phyloP scores from a whole-genome alignment of 1,140 invertebrate species.

The Orchestia grillus region DNA sequence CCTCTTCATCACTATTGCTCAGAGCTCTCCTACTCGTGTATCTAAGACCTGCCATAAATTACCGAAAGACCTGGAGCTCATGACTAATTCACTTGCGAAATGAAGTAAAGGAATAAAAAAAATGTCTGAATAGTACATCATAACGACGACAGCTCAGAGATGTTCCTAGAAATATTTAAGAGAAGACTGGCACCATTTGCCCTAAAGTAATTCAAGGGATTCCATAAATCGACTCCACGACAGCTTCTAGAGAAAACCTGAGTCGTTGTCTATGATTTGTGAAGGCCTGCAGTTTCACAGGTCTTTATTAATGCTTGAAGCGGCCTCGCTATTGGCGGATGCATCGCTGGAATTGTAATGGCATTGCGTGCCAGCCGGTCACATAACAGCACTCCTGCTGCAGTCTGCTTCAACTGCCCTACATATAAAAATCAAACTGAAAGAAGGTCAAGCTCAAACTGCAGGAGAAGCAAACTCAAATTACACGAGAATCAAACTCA shows the following conservation, averaged over 20 bases:
- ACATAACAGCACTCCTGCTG: too few species aligned
- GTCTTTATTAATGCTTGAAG: not conserved
- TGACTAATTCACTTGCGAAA: not conserved
- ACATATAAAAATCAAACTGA: too few species aligned
- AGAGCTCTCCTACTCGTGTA: too few species aligned
- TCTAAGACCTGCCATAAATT: too few species aligned
- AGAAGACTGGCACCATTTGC: not conserved
- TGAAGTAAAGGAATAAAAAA: not conserved
- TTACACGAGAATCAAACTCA: too few species aligned
- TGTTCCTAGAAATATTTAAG: not conserved
- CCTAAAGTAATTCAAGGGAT: not conserved
- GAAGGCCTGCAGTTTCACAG: not conserved
- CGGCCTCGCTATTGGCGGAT: not conserved
- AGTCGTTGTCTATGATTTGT: slow-evolving; percentile 12
- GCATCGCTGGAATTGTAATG: not conserved
- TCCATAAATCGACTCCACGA: not conserved
- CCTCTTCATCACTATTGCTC: too few species aligned
- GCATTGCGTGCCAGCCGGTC: too few species aligned
- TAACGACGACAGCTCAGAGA: not conserved
- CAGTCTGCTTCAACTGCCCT: too few species aligned
- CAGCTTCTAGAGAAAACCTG: slow-evolving; percentile 23
- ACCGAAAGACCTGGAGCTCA: too few species aligned
- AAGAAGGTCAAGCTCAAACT: too few species aligned
- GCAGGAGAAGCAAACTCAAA: too few species aligned
- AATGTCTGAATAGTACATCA: not conserved